Base-by-base conservation (phyloP, 2,888 invertebrate species). In the Eupithecia pulchellata region DNA sequence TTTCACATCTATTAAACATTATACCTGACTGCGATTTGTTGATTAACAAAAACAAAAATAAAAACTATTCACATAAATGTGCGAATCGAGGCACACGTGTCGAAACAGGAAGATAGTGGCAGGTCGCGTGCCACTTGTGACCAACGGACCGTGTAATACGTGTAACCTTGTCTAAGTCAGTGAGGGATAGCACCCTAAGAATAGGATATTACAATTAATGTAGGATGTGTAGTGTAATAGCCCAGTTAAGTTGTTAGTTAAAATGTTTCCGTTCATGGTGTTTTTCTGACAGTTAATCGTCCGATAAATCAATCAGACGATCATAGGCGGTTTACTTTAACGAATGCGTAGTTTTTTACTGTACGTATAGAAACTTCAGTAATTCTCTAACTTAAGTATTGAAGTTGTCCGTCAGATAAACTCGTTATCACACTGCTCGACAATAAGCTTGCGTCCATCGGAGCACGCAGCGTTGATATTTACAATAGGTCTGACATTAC, bases 101-200 rank as follows among this genome's bases (percentile, higher is more conserved):
- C 90, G 86, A 74, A 89, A 89, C 91, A 90, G 91, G 91, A 92
- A 90, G 89, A 82, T 9, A 47, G n/a, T 34, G 27, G 6, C 85
- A 71, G 69, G 89, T 86, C 91, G 87, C 92, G 92, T 92, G 91
- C 91, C 91, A 89, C 88, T 91, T 89, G 89, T 82, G 82, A 42
- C 14, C 76, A 75, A 75, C 74, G 62, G 64, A 76, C 69, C 71
- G 75, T 77, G 74, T 74, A 75, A 75, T 75, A 66, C 58, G 42
- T 32, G 30, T 32, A 57, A 55, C 57, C 14, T 57, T 71, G 70
- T 75, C 34, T 63, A 39, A 72, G 34, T 52, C 64, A 71, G 64
- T 66, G 64, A 62, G 67, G 71, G 57, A 66, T 61, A 64, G 68
- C 66, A 20, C 52, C 68, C 39, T 64, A 60, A 25, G 67, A 64